Percentiles rank a stretch among this genome's conserved stretches.
Conservation (phyloP, 2,797 vertebrate species). For the Arrhamphus sclerolepis region DNA sequence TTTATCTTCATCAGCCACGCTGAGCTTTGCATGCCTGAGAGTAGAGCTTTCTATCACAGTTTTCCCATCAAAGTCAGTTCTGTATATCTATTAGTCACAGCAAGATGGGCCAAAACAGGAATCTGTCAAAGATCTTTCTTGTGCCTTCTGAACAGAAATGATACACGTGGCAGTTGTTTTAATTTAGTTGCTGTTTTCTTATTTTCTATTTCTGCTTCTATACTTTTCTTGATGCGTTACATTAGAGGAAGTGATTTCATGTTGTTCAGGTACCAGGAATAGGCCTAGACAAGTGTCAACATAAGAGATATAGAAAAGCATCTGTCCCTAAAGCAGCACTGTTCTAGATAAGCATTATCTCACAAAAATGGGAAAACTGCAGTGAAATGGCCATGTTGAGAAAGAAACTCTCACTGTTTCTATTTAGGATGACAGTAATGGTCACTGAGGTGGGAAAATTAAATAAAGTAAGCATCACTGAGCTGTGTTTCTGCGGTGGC, state of each 20-base stretch:
- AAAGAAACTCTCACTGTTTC: slow-evolving; percentile 20
- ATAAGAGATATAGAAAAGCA: slow-evolving; percentile 24
- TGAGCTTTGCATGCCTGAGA: slow-evolving; percentile 56
- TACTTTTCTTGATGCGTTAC: not conserved
- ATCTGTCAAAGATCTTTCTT: slow-evolving; percentile 44
- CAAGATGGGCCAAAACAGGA: slow-evolving; percentile 32
- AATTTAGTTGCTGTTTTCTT: slow-evolving; percentile 3
- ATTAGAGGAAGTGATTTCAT: not conserved
- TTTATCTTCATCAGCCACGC: slow-evolving; percentile 73
- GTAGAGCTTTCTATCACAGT: slow-evolving; percentile 37
- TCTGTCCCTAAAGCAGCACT: slow-evolving; percentile 31
- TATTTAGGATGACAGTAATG: slow-evolving; percentile 62
- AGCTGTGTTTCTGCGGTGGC: slow-evolving; percentile 28
- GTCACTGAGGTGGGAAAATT: slow-evolving; percentile 52
- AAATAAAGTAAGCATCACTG: slow-evolving; percentile 58
- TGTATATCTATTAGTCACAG: slow-evolving; percentile 46
- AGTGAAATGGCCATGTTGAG: slow-evolving; percentile 28
- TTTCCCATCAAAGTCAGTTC: slow-evolving; percentile 56
- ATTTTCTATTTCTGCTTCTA: not conserved
- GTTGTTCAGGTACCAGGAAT: no score
- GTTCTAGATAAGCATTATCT: not conserved
- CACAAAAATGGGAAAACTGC: slow-evolving; percentile 35
- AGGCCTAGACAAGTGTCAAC: slow-evolving; percentile 1
- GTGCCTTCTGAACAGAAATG: slow-evolving; percentile 19
- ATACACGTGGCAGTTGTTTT: slow-evolving; percentile 6